These are phyloP conservation scores for Eilema caniola DNA, from an alignment of 2,888 invertebrate species.

Conservation along the genomic window DNA sequence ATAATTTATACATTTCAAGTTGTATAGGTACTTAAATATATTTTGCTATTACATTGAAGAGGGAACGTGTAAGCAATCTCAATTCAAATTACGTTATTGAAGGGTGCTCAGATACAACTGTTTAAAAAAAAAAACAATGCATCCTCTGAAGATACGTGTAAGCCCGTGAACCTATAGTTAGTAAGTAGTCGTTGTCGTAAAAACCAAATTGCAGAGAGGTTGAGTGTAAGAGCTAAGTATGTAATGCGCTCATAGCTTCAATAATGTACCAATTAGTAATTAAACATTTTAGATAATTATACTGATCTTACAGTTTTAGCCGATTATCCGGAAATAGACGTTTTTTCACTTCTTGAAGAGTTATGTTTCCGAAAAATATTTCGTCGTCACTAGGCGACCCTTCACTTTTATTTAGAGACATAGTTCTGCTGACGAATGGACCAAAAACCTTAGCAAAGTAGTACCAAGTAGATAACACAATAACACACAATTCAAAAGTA, in stretches of 20 bases:
- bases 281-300: not conserved
- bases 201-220: not conserved
- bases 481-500: not conserved
- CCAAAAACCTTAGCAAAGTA: not conserved
- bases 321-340: constrained; percentile 52
- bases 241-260: not conserved
- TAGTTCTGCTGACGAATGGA: not conserved
- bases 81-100: too few relatives aligned
- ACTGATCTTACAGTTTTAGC: constrained; percentile 58
- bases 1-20: not conserved
- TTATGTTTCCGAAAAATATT: constrained; percentile 69
- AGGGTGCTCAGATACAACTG: not conserved
- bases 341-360: constrained; percentile 69
- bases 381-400: constrained; percentile 65
- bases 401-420: constrained; percentile 25
- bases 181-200: too few relatives aligned
- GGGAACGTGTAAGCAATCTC: too few relatives aligned
- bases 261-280: not conserved
- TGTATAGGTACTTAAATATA: too few relatives aligned
- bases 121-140: not conserved
- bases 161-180: not conserved
- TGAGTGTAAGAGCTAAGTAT: not conserved
- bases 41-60: too few relatives aligned
- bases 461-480: not conserved
- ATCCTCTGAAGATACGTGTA: not conserved